A percentile compares a stretch with the other conserved stretches of the same genome.
Evolutionary conservation across 2,888 invertebrate genomes (phyloP).

Genomic region (Apoda limacodes): DNA sequence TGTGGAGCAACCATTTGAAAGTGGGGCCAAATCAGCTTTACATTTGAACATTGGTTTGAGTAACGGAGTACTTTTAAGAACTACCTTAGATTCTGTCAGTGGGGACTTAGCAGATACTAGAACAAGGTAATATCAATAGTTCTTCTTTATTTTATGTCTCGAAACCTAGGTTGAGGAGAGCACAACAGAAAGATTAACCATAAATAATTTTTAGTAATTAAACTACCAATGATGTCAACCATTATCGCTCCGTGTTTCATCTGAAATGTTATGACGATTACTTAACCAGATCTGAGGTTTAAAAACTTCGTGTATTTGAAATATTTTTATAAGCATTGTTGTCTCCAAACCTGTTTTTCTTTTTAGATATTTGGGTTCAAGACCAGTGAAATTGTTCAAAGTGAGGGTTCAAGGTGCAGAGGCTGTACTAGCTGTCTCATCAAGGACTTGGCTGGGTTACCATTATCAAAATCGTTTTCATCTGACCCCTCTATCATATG

Average conservation of each 20-base stretch:
- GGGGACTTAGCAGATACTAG: slow-evolving; percentile 98
- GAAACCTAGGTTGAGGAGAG: no score
- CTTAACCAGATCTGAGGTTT: slow-evolving; percentile 62
- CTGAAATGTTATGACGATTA: slow-evolving; percentile 69
- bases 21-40: slow-evolving; percentile 78
- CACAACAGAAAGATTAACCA: background rate
- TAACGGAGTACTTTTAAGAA: slow-evolving; percentile 94
- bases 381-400: slow-evolving; percentile 96
- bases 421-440: slow-evolving; percentile 97
- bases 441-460: slow-evolving; percentile 97
- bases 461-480: slow-evolving; percentile 98
- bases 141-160: no score
- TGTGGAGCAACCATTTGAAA: slow-evolving; percentile 82
- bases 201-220: background rate
- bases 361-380: slow-evolving; percentile 86
- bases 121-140: slow-evolving; percentile 72
- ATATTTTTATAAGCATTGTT: no score
- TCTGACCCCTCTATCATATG: slow-evolving; percentile 95
- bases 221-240: slow-evolving; percentile 1
- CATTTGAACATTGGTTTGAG: slow-evolving; percentile 97
- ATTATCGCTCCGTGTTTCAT: slow-evolving; percentile 49
- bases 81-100: slow-evolving; percentile 94
- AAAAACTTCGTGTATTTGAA: no score
- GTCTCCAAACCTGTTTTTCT: no score
- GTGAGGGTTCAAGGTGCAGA: slow-evolving; percentile 96